A percentile compares a stretch with the other conserved stretches of the same genome.
Evolutionary conservation across 2,888 invertebrate species (phyloP).

Genomic region (Catocala fraxini): DNA sequence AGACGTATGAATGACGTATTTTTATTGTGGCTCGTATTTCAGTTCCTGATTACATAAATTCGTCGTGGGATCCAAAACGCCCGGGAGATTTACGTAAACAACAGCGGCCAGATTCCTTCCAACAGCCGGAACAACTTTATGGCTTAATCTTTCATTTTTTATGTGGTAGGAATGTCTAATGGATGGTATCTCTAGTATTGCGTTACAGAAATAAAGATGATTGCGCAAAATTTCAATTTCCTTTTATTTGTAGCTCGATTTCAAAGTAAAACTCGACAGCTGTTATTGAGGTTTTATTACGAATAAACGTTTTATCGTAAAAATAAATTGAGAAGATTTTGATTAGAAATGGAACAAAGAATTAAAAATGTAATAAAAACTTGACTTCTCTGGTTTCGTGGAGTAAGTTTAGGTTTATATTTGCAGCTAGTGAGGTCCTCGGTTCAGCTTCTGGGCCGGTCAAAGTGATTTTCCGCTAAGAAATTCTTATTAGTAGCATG

Average conservation of each 20-base stretch:
- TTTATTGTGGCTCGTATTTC: conserved; percentile 55
- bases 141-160: conserved; percentile 58
- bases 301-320: no score
- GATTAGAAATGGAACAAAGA: no score
- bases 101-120: conserved; percentile 44
- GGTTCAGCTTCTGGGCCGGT: no score
- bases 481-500: no score
- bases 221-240: conserved; percentile 17
- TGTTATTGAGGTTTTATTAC: no score
- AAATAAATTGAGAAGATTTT: no score
- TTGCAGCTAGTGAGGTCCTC: no score
- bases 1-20: conserved; percentile 48
- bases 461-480: no score
- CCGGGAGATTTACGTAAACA: conserved; percentile 56
- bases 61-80: conserved; percentile 42
- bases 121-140: conserved; percentile 47
- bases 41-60: conserved; percentile 57
- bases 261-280: no score
- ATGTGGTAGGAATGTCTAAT: conserved; percentile 43
- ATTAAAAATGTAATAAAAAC: no score
- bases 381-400: no score
- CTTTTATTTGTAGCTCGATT: conserved; percentile 18
- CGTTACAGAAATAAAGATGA: conserved; percentile 26
- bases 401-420: no score
- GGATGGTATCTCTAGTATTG: conserved; percentile 19